Percentiles rank a stretch among this genome's conserved stretches.
Evolutionary conservation across 2,113 vertebrate species (phyloP).

Genomic region (Columba janthina): DNA sequence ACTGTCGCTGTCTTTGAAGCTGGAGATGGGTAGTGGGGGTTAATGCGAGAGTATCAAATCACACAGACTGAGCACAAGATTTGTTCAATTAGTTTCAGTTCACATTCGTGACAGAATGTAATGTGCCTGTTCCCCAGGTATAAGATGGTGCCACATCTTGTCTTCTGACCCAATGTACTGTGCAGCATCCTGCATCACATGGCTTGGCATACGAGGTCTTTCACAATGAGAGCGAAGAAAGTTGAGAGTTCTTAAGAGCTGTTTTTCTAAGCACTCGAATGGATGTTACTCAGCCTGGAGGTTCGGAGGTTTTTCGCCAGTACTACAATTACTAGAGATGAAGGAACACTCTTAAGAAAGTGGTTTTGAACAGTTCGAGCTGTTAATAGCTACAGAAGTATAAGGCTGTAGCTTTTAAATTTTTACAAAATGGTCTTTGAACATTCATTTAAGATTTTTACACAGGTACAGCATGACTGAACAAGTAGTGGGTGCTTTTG

Average conservation of each 20-base stretch:
- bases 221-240: neutral
- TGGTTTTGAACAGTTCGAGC: slow-evolving; percentile 3
- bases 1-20: neutral
- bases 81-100: neutral
- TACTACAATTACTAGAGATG: neutral
- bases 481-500: neutral
- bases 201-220: neutral
- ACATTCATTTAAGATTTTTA: slow-evolving; percentile 6
- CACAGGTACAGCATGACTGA: neutral
- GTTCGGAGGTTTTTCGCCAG: neutral
- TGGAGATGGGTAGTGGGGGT: neutral
- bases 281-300: neutral
- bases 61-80: neutral
- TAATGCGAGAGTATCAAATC: neutral
- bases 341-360: slow-evolving; percentile 12
- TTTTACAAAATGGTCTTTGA: neutral
- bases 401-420: slow-evolving; percentile 22
- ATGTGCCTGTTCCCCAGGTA: neutral
- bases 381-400: slow-evolving; percentile 13
- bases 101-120: neutral
- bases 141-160: neutral
- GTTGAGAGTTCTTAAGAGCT: slow-evolving; percentile 41
- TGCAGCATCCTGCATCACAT: neutral
- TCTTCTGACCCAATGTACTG: slow-evolving; percentile 53
- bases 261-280: slow-evolving; percentile 34